Conservation (phyloP, 2,113 vertebrate genomes). For the Oncorhynchus keta region DNA sequence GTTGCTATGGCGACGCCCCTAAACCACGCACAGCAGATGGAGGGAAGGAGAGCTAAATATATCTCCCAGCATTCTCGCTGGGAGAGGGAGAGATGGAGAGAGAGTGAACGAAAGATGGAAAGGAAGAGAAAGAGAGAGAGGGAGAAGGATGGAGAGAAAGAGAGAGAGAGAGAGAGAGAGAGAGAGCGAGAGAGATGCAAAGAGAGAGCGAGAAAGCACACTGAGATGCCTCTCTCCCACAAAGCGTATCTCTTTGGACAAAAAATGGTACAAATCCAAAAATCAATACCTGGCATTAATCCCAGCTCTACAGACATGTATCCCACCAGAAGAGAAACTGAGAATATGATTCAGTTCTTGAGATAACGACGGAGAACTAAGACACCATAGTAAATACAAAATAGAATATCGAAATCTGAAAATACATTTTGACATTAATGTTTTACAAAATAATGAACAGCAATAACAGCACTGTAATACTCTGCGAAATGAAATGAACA, state of each 20-base stretch:
- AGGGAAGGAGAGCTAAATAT: slow-evolving; percentile 80
- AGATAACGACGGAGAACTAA: background rate
- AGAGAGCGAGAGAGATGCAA: slow-evolving; percentile 39
- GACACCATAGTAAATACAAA: background rate
- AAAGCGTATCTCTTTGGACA: slow-evolving; percentile 49
- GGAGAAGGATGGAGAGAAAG: slow-evolving; percentile 32
- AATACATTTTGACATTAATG: too few species aligned
- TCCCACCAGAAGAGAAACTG: slow-evolving; percentile 5
- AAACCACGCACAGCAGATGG: slow-evolving; percentile 81
- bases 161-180: slow-evolving; percentile 37
- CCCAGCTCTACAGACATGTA: slow-evolving; percentile 18
- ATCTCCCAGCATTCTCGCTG: slow-evolving; percentile 75
- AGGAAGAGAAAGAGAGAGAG: slow-evolving; percentile 17
- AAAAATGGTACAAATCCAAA: slow-evolving; percentile 40
- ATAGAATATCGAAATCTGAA: too few species aligned
- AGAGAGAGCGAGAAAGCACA: slow-evolving; percentile 24
- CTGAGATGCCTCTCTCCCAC: slow-evolving; percentile 54
- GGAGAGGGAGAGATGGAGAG: slow-evolving; percentile 58
- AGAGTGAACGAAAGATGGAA: slow-evolving; percentile 28
- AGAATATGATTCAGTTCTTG: background rate
- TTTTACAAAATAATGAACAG: too few species aligned
- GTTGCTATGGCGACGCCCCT: slow-evolving; percentile 80
- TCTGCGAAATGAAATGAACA: background rate
- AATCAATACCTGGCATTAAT: slow-evolving; percentile 54
- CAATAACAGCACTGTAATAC: background rate